These are phyloP conservation scores for Lochmaea capreae DNA, from an alignment of 2,888 invertebrate species.

Conservation along the genomic window DNA sequence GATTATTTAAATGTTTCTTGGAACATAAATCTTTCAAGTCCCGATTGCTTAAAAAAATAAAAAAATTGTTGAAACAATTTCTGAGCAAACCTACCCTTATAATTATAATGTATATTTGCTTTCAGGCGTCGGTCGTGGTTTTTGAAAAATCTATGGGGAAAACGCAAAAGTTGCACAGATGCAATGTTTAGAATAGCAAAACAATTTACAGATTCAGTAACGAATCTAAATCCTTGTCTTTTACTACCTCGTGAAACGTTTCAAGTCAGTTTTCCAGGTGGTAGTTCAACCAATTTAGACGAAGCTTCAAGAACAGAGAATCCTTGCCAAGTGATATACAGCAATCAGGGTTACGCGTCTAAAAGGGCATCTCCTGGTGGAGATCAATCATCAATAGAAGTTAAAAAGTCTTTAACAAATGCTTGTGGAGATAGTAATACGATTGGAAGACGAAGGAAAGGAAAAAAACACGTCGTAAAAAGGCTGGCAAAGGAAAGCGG, in stretches of 20 bases:
- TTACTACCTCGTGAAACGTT: slow-evolving; percentile 40
- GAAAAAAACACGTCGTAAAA: background rate
- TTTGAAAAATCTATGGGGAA: slow-evolving; percentile 46
- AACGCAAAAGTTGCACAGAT: slow-evolving; percentile 47
- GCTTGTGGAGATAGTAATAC: background rate
- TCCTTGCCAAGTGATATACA: background rate
- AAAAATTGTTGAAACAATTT: too few species aligned
- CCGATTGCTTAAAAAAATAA: too few species aligned
- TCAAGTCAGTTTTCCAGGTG: slow-evolving; percentile 40
- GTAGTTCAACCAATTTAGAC: background rate
- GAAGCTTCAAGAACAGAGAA: background rate
- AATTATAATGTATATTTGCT: too few species aligned
- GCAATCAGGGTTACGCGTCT: too few species aligned
- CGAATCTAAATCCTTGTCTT: slow-evolving; percentile 39
- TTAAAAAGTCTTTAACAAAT: background rate
- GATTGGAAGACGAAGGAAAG: background rate
- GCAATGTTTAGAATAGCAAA: slow-evolving; percentile 46
- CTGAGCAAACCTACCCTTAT: too few species aligned
- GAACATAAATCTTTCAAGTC: too few species aligned
- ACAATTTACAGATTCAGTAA: slow-evolving; percentile 44
- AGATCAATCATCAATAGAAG: background rate
- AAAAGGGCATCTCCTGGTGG: background rate
- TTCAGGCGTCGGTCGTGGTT: slow-evolving; percentile 44
- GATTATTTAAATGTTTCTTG: too few species aligned
- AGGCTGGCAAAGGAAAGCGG: background rate